Evolutionary conservation across 30 jellyfish, hydroid and myxozoan species (phyloP).

Genomic region (Phacellophora camtschatica): DNA sequence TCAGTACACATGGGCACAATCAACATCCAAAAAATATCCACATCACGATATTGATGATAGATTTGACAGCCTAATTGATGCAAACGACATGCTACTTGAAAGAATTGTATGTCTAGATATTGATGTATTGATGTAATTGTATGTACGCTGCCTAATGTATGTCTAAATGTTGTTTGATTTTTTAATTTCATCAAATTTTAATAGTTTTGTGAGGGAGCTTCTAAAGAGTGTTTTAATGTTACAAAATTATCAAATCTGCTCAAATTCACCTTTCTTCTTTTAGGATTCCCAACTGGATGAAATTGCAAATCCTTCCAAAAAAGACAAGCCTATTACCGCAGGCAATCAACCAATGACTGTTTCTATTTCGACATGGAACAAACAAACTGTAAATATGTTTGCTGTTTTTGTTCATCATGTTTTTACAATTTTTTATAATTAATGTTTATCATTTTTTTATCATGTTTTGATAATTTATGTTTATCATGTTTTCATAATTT

Average conservation of each 20-base stretch:
- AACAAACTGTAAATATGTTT: slow-evolving; percentile 48
- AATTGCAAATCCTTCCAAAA: slow-evolving; percentile 66
- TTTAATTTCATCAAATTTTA: too few relatives aligned
- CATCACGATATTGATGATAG: slow-evolving; percentile 70
- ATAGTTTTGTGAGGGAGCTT: too few relatives aligned
- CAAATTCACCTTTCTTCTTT: background rate
- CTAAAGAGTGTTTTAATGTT: too few relatives aligned
- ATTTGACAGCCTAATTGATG: slow-evolving; percentile 89
- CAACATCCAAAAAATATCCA: slow-evolving; percentile 6
- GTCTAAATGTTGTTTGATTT: too few relatives aligned
- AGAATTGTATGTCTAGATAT: slow-evolving; percentile 78
- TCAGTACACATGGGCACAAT: slow-evolving; percentile 76
- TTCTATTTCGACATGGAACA: slow-evolving; percentile 92
- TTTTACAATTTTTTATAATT: background rate
- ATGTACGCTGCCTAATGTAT: too few relatives aligned
- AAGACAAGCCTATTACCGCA: slow-evolving; percentile 71
- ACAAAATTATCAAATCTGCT: too few relatives aligned
- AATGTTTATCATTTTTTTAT: too few relatives aligned
- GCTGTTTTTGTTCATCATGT: background rate
- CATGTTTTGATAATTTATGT: too few relatives aligned
- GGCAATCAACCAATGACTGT: slow-evolving; percentile 56
- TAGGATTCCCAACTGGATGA: slow-evolving; percentile 88
- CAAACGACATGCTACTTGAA: slow-evolving; percentile 85
- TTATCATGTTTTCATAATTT: too few relatives aligned
- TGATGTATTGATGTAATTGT: too few relatives aligned